phyloP scores from a whole-genome alignment of 2,797 vertebrate genomes.

The Scyliorhinus canicula region DNA sequence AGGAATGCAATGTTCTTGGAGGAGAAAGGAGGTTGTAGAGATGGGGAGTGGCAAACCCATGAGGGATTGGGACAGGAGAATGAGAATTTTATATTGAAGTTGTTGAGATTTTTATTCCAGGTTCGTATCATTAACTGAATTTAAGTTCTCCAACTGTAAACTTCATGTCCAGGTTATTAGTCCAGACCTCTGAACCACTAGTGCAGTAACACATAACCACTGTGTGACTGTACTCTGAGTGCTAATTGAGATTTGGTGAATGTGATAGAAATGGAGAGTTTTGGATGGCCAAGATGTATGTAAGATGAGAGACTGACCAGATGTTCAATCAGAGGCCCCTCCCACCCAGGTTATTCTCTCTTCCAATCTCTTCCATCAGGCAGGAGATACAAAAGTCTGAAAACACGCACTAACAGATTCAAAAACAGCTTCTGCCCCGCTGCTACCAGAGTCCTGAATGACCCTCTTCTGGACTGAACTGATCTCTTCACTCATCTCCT shows the following conservation, averaged over 20 bases:
- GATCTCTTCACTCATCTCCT: too few relatives aligned
- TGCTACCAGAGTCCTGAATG: too few relatives aligned
- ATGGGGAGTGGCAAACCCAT: background rate
- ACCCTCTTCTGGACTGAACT: too few relatives aligned
- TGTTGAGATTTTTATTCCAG: background rate
- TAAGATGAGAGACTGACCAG: background rate
- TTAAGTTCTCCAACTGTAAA: background rate
- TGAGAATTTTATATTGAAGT: background rate
- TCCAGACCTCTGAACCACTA: background rate
- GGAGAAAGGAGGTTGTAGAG: background rate
- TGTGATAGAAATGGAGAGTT: background rate
- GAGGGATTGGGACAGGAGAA: background rate
- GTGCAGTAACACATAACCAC: background rate
- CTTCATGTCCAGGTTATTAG: background rate
- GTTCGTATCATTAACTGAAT: background rate
- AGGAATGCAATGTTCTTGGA: background rate
- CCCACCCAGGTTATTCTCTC: too few relatives aligned
- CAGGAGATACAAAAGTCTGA: too few relatives aligned
- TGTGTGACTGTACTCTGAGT: background rate
- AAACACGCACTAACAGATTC: too few relatives aligned
- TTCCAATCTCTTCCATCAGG: too few relatives aligned
- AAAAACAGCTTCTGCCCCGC: too few relatives aligned
- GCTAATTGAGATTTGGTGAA: background rate
- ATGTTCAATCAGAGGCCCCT: too few relatives aligned
- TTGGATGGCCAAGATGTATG: background rate